Conservation (phyloP, 2,113 vertebrate species). For the Apteryx mantelli region DNA sequence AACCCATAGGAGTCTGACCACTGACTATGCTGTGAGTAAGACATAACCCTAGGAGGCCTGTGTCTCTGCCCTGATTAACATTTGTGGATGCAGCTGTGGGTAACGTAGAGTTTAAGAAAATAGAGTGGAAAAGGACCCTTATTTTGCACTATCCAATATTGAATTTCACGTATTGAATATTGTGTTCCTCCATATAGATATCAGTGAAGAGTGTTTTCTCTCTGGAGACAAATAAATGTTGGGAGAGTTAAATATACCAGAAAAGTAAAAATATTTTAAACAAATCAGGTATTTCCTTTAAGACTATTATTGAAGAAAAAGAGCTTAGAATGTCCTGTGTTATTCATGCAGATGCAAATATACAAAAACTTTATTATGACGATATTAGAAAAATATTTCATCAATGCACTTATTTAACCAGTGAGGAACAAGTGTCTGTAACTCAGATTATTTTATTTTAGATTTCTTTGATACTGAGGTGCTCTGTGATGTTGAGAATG, state of each 20-base stretch:
- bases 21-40: background rate
- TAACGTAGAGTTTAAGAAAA: background rate
- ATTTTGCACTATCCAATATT: background rate
- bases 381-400: background rate
- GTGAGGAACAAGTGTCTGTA: conserved; percentile 23
- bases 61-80: background rate
- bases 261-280: conserved; percentile 4
- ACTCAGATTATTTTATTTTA: conserved; percentile 13
- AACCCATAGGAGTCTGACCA: background rate
- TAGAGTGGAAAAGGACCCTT: background rate
- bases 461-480: background rate
- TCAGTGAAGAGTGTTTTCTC: background rate
- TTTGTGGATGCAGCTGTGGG: background rate
- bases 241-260: background rate
- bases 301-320: background rate
- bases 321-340: background rate
- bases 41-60: background rate
- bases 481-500: background rate
- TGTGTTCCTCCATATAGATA: background rate
- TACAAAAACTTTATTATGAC: background rate
- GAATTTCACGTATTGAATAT: background rate
- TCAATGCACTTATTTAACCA: conserved; percentile 12
- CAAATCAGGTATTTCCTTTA: background rate
- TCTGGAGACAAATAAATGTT: background rate
- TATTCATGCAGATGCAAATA: background rate